Base-by-base conservation (phyloP, 2,113 vertebrate genomes). In the Xiphias gladius region DNA sequence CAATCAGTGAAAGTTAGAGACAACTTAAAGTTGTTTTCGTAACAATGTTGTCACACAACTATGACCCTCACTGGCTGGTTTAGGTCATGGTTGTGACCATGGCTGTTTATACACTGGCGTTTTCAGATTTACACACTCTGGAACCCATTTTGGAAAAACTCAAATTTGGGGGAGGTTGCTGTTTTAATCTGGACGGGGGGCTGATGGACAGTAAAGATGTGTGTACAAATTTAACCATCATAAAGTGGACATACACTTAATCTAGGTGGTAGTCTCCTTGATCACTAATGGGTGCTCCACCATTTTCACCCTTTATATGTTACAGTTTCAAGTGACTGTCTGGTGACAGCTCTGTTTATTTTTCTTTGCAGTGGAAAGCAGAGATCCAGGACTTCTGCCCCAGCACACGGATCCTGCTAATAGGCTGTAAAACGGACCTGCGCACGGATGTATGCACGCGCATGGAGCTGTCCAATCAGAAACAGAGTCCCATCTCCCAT, bases 321-420 rank as follows among this genome's bases (percentile, higher is more conserved):
- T 43, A 57, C 32, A 62, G 2, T 55, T 46, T 41, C 22, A 57
- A n/a, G 17, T 66, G 16, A 39, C 4, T 19, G 19, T 35, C 3
- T 28, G 22, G 32, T 59, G 52, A 39, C n/a, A 12, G 2, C 37
- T n/a, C 35, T 7, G 1, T 37, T 68, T 30, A 2, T 59, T 28
- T 70, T 16, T 65, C 8, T 63, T 82, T 48, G 6, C 85, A 99
- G 98, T 99, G 98, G 98, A 98, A 98, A 91, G 94, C 96, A 0
- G 98, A 99, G 90, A 97, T 99, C 84, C 93, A 96, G 91, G 98
- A 99, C 81, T 98, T 98, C 88, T 99, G 97, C 81, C 95, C 97
- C 78, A 96, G 94, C 91, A 97, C 97, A 5, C 96, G 96, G 5
- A 96, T 98, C 89, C 93, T 99, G 39, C 95, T 99, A 19, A 95